Conservation (phyloP, 1,140 invertebrate species). For the Caenorhabditis briggsae region DNA sequence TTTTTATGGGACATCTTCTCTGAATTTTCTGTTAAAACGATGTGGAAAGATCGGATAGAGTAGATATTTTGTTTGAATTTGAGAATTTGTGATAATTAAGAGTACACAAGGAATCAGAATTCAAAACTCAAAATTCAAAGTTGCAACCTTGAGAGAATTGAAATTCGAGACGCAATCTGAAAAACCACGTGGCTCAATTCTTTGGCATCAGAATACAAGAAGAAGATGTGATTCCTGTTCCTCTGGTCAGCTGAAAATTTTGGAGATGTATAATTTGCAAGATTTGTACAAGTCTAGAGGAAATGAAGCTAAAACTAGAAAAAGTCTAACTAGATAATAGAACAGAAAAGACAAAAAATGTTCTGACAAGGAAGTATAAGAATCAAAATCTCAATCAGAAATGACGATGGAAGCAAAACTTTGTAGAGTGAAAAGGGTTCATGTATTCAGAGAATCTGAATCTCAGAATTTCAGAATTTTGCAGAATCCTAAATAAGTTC, state of each 20-base stretch:
- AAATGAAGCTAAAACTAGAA: background rate
- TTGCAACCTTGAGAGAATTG: too few species aligned
- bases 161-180: background rate
- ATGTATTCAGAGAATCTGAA: too few species aligned
- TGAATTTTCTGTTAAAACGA: background rate
- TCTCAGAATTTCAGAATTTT: too few species aligned
- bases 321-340: too few species aligned
- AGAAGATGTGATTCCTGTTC: background rate
- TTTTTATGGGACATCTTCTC: background rate
- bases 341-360: too few species aligned
- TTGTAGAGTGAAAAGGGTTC: too few species aligned
- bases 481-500: too few species aligned
- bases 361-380: too few species aligned
- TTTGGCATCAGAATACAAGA: slow-evolving; percentile 1
- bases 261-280: background rate
- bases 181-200: too few species aligned
- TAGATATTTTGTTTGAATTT: background rate
- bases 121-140: too few species aligned
- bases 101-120: background rate
- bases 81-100: background rate
- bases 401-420: too few species aligned
- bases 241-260: background rate
- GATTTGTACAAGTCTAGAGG: background rate
- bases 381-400: too few species aligned
- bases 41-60: background rate